phyloP scores from a whole-genome alignment of 2,113 vertebrate genomes.

The Scortum barcoo region DNA sequence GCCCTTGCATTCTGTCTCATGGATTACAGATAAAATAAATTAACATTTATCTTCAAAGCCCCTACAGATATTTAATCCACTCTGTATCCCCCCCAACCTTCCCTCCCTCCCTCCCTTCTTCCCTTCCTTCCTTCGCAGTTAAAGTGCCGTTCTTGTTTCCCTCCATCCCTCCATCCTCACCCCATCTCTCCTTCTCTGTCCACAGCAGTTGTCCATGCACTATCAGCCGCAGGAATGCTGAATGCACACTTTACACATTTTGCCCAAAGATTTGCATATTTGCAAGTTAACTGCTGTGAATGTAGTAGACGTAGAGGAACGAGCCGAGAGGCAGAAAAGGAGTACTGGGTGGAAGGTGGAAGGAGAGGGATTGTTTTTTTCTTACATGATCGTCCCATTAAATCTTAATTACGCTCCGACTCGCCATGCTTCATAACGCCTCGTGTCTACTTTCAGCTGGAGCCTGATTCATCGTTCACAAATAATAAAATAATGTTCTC shows the following conservation, averaged over 20 bases:
- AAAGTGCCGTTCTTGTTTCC: constrained; percentile 61
- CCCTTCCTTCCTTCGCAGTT: constrained; percentile 24
- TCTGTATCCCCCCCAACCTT: constrained; percentile 13
- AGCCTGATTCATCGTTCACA: constrained; percentile 66
- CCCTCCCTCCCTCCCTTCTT: constrained; percentile 45
- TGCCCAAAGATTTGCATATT: constrained; percentile 85
- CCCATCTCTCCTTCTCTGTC: constrained; percentile 61
- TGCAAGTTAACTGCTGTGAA: constrained; percentile 82
- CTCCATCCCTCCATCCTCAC: constrained; percentile 44
- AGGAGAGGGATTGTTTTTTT: constrained; percentile 53
- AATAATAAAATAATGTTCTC: constrained; percentile 79
- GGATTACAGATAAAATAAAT: constrained; percentile 65
- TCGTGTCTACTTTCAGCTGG: constrained; percentile 55
- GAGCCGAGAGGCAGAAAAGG: constrained; percentile 56
- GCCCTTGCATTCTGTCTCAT: constrained; percentile 43
- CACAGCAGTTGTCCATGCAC: constrained; percentile 77
- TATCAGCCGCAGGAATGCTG: constrained; percentile 74
- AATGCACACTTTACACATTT: constrained; percentile 80
- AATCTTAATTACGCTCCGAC: constrained; percentile 67
- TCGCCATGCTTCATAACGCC: constrained; percentile 59
- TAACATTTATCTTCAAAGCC: constrained; percentile 54
- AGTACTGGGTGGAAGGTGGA: constrained; percentile 39
- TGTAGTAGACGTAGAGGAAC: constrained; percentile 64
- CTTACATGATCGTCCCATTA: constrained; percentile 42
- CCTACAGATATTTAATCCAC: constrained; percentile 54